phyloP scores from a whole-genome alignment of 2,888 invertebrate genomes.

The Pachycephus smyrnensis region DNA sequence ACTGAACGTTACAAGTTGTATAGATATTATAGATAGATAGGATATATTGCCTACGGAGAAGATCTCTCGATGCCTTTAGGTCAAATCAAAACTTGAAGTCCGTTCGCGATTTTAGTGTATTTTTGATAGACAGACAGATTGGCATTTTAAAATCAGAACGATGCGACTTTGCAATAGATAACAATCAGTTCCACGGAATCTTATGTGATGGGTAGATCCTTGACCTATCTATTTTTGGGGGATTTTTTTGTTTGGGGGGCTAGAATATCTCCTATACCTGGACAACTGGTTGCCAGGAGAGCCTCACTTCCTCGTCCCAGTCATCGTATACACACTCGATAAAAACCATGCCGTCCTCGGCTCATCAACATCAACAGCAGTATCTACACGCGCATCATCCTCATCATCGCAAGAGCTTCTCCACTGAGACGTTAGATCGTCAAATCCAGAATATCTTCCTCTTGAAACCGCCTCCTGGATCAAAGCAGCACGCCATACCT shows the following conservation, averaged over 20 bases:
- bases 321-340: not conserved
- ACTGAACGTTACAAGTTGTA: not conserved
- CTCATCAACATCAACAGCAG: not conserved
- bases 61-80: too few relatives aligned
- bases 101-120: not conserved
- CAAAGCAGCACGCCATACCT: constrained; percentile 18
- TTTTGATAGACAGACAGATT: not conserved
- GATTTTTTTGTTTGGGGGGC: not conserved
- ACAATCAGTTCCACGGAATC: not conserved
- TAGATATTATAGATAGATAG: not conserved
- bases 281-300: not conserved
- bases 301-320: not conserved
- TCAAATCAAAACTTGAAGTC: not conserved
- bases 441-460: constrained; percentile 23
- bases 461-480: constrained; percentile 23
- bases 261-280: not conserved
- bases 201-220: not conserved
- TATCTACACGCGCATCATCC: not conserved
- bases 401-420: constrained; percentile 9
- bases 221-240: not conserved
- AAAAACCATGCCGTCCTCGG: not conserved
- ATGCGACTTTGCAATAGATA: not conserved
- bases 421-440: constrained; percentile 21
- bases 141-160: not conserved
- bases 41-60: not conserved